Evolutionary conservation across 1,140 invertebrate species (phyloP).

Genomic region (Sinella curviseta): DNA sequence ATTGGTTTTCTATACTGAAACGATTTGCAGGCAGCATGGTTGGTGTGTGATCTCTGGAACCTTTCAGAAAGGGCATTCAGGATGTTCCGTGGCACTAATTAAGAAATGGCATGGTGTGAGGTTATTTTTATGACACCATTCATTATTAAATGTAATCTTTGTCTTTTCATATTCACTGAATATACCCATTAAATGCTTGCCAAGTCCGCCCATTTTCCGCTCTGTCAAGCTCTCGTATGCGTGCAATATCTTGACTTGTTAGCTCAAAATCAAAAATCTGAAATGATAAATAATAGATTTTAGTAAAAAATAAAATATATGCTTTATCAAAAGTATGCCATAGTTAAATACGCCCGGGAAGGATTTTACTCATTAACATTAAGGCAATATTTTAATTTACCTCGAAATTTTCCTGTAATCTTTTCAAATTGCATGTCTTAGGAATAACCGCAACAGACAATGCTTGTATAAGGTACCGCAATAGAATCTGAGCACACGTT

Average conservation of each 20-base stretch:
- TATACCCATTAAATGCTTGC: conserved; percentile 13
- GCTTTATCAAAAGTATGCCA: too few species aligned
- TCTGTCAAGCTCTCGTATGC: conserved; percentile 1
- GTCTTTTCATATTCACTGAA: neutral
- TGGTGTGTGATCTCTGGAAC: too few species aligned
- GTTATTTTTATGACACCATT: neutral
- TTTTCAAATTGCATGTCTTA: conserved; percentile 53
- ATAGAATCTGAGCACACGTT: conserved; percentile 56
- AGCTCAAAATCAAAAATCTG: conserved; percentile 18
- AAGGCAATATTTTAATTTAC: conserved; percentile 32
- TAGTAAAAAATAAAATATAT: neutral
- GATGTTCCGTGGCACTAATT: neutral
- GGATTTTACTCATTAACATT: too few species aligned
- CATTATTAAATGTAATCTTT: neutral
- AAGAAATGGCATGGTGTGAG: neutral
- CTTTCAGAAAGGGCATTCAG: conserved; percentile 14
- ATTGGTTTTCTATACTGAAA: too few species aligned
- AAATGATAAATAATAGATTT: neutral
- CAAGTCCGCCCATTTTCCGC: conserved; percentile 9
- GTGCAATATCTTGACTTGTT: neutral
- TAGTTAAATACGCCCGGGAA: too few species aligned
- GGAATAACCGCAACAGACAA: conserved; percentile 55
- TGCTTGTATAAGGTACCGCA: conserved; percentile 55
- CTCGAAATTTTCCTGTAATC: conserved; percentile 55
- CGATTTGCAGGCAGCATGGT: too few species aligned